Evolutionary conservation across 2,797 vertebrate species (phyloP).

Genomic region (Tapirus indicus): DNA sequence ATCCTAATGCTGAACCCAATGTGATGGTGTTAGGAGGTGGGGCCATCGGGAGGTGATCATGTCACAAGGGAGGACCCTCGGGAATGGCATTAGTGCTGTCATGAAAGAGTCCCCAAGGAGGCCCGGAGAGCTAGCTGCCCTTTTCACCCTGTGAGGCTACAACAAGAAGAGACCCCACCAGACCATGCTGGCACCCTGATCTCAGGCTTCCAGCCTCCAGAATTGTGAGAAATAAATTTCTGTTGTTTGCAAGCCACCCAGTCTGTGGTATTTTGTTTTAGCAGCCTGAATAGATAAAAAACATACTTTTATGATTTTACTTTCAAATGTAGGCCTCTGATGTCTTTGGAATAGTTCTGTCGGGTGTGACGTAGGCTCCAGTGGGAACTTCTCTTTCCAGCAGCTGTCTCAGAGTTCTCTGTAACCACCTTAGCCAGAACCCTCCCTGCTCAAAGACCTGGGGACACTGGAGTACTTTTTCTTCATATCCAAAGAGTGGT

Average conservation of each 20-base stretch:
- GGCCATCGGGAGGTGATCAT: background rate
- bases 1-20: background rate
- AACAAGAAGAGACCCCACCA: background rate
- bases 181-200: background rate
- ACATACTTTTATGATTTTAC: background rate
- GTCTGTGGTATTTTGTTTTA: background rate
- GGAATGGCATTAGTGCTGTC: background rate
- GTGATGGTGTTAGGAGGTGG: background rate
- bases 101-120: background rate
- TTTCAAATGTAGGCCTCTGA: background rate
- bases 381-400: background rate
- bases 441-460: background rate
- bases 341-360: background rate
- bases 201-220: background rate
- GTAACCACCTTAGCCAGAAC: background rate
- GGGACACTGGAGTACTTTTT: background rate
- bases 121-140: background rate
- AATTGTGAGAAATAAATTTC: background rate
- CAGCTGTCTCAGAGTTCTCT: background rate
- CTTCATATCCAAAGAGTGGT: background rate
- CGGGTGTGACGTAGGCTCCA: background rate
- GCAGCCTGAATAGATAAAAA: background rate
- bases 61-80: background rate
- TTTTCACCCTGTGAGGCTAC: background rate
- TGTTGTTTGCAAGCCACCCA: background rate